Evolutionary conservation across 1,140 invertebrate species (phyloP).

Genomic region (Tetramorium alpestre): DNA sequence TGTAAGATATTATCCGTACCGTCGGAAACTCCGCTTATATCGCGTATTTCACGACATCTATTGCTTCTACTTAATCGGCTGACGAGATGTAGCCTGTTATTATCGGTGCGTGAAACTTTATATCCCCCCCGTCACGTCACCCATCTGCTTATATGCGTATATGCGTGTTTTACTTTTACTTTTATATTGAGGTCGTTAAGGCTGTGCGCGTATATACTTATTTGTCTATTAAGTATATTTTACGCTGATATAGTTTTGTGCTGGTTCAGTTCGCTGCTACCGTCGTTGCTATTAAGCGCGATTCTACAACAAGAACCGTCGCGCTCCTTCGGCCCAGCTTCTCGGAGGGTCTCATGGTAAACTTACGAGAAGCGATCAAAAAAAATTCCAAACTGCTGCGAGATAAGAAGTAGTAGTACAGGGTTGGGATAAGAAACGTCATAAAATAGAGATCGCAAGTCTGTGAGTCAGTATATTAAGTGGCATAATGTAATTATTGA

Average conservation of each 20-base stretch:
- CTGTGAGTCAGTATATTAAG: neutral
- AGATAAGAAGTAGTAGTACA: neutral
- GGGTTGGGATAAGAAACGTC: neutral
- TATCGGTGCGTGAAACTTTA: constrained; percentile 32
- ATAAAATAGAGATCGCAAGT: neutral
- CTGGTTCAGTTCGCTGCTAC: constrained; percentile 50
- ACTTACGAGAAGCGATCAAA: neutral
- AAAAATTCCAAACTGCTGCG: neutral
- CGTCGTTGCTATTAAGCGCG: constrained; percentile 60
- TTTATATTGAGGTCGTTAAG: constrained; percentile 58
- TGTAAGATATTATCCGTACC: constrained; percentile 60
- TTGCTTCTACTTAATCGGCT: constrained; percentile 43
- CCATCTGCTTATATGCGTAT: constrained; percentile 44
- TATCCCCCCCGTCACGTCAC: neutral
- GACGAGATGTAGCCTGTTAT: constrained; percentile 43
- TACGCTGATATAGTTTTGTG: constrained; percentile 65
- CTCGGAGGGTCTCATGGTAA: neutral
- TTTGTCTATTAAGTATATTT: constrained; percentile 61
- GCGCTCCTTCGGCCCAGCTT: neutral
- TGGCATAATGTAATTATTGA: neutral
- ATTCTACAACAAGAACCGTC: constrained; percentile 6
- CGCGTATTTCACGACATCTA: constrained; percentile 32
- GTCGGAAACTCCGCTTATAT: constrained; percentile 29
- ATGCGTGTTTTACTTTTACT: constrained; percentile 9
- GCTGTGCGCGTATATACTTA: constrained; percentile 68